Evolutionary conservation across 2,113 vertebrate genomes (phyloP).

Genomic region (Gobio gobio): DNA sequence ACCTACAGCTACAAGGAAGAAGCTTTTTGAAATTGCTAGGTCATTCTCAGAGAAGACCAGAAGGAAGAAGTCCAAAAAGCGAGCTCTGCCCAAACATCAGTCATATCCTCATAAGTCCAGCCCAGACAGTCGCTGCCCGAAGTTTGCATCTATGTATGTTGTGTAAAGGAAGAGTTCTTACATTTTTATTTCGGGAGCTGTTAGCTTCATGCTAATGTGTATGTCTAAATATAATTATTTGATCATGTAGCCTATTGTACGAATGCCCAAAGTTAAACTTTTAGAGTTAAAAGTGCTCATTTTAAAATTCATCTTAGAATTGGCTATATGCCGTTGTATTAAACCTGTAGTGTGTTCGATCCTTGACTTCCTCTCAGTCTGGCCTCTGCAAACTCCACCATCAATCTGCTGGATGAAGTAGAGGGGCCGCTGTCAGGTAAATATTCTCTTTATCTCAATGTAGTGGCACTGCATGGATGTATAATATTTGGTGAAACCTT

Average conservation of each 20-base stretch:
- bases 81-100: constrained; percentile 88
- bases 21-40: constrained; percentile 94
- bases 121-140: background rate
- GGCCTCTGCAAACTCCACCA: constrained; percentile 79
- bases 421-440: constrained; percentile 83
- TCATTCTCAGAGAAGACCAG: constrained; percentile 95
- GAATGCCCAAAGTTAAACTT: background rate
- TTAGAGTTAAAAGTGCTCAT: background rate
- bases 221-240: background rate
- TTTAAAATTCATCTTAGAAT: background rate
- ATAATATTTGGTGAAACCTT: constrained; percentile 16
- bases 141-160: background rate
- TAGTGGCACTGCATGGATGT: background rate
- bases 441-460: constrained; percentile 30
- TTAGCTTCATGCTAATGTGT: background rate
- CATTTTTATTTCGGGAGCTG: background rate
- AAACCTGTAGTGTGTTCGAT: background rate
- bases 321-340: background rate
- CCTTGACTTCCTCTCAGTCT: constrained; percentile 65
- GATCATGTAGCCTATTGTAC: background rate
- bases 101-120: constrained; percentile 79
- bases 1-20: constrained; percentile 88
- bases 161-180: background rate
- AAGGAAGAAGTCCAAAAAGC: constrained; percentile 91
- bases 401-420: constrained; percentile 83